Evolutionary conservation across 2,888 invertebrate genomes (phyloP), one percentile per base, ranked within the genome.

Genomic region (Platerodrilus igneus): DNA sequence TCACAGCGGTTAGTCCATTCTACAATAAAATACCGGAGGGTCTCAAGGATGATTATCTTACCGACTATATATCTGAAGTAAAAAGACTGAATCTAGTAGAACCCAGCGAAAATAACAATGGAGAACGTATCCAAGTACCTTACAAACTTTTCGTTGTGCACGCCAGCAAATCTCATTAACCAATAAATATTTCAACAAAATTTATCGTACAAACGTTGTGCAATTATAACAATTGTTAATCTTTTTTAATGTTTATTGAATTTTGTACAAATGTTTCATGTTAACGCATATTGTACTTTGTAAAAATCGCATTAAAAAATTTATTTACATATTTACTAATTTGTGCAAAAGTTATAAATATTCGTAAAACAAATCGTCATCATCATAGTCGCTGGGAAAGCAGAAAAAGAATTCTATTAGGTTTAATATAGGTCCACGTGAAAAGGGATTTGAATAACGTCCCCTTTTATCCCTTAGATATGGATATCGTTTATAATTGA

Each of bases 331-430:
- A n/a, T n/a, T n/a, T 29, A 17, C 29, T 18, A 29, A 9, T 19
- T 31, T n/a, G n/a, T 16, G 15, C 15, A 14, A 28, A 28, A 13
- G n/a, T 35, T 26, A 44, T 18, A 66, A 64, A 42, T 60, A 64
- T 35, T 67, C 67, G 46, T 64, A 68, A 21, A 57, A 39, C 3
- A 42, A 53, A 37, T 62, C 65, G 33, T 84, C 84, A 40, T 85
- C 86, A 55, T 85, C 83, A 53, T 79, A 80, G 56, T 83, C 81
- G 60, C 86, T 86, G 0, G 88, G 86, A 11, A 86, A 75, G 55
- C 88, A 89, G 35, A 91, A 84, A 65, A 94, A 90, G 66, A 90
- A 93, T 70, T 93, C 93, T 46, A 91, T 76, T 19, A 93, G 70
- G 69, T 94, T 94, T 60, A 86, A 74, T 34, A 88, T 75, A 0